Base-by-base conservation (phyloP, 2,113 vertebrate species). In the Chamaetylas fuelleborni region DNA sequence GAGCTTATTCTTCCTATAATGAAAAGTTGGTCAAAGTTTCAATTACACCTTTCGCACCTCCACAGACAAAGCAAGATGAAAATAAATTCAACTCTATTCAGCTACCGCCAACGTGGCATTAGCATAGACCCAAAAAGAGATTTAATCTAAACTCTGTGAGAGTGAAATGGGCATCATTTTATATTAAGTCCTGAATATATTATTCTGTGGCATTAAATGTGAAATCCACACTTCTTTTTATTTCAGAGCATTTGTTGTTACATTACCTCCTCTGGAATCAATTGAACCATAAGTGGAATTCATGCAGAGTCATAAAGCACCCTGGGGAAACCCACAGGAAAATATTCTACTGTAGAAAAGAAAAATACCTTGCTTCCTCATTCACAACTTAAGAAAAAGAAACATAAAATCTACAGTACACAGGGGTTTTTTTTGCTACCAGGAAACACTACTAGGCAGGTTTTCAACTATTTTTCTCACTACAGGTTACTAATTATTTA, bases 11-110 rank as follows among this genome's bases (percentile, higher is more conserved):
- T 95, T 95, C 79, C 54, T 94, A 29, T 88, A 95, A 97, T 97
- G 93, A 98, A 97, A 97, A 94, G 95, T 92, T 94, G 81, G 94
- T 92, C 94, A 91, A 97, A 90, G 60, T 94, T 97, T 97, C 95
- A 94, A 47, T 97, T 96, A 92, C 12, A 77, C 22, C 48, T 77
- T 93, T 69, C 5, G 0, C 50, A 70, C 64, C 74, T 85, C 34
- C 81, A 26, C 58, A 97, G 90, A 94, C 19, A 79, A 93, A 90
- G 20, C 33, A 57, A 1, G 2, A 54, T 73, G 57, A 80, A 93
- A 97, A 86, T 73, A 80, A 88, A 90, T 93, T 67, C 28, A 29
- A 64, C 47, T 25, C 16, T n/a, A 15, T 83, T 69, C 29, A 69
- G 62, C 47, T 57, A 77, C 34, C 0, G 0, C 74, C 13, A 42